phyloP scores from a whole-genome alignment of 2,113 vertebrate species.

The Rostratula benghalensis region DNA sequence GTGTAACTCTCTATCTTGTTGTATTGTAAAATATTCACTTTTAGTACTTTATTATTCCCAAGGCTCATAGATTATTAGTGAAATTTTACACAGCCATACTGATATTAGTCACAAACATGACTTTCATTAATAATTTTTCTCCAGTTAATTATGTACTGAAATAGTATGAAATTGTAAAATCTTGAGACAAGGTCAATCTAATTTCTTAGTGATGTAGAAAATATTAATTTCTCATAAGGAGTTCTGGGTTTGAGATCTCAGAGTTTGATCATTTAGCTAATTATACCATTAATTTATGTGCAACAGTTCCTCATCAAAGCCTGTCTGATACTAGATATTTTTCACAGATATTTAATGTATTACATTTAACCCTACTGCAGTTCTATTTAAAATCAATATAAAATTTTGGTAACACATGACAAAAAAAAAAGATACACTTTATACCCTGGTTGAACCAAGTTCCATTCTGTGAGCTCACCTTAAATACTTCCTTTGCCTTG shows the following conservation, averaged over 20 bases:
- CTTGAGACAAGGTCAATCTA: constrained; percentile 33
- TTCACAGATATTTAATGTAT: not conserved
- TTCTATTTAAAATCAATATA: not conserved
- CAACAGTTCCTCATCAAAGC: not conserved
- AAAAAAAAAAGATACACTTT: not conserved
- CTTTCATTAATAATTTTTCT: constrained; percentile 33
- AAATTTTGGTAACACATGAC: not conserved
- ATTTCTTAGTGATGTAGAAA: constrained; percentile 44
- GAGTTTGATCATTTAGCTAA: constrained; percentile 22
- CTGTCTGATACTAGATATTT: not conserved
- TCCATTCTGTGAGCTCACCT: not conserved
- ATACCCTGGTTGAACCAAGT: not conserved
- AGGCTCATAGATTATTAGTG: not conserved
- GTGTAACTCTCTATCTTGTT: not conserved
- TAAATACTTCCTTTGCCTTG: not conserved
- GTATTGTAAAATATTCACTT: not conserved
- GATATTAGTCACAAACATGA: constrained; percentile 29
- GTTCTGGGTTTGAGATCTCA: not conserved
- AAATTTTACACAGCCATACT: constrained; percentile 27
- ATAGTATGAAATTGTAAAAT: constrained; percentile 4
- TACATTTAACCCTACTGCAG: not conserved
- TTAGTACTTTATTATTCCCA: not conserved
- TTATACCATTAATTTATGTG: not conserved
- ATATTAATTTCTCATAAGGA: not conserved
- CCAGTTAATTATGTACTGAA: not conserved